These are phyloP conservation scores for Eidolon dupreanum DNA, from an alignment of 2,797 vertebrate species.

Conservation along the genomic window DNA sequence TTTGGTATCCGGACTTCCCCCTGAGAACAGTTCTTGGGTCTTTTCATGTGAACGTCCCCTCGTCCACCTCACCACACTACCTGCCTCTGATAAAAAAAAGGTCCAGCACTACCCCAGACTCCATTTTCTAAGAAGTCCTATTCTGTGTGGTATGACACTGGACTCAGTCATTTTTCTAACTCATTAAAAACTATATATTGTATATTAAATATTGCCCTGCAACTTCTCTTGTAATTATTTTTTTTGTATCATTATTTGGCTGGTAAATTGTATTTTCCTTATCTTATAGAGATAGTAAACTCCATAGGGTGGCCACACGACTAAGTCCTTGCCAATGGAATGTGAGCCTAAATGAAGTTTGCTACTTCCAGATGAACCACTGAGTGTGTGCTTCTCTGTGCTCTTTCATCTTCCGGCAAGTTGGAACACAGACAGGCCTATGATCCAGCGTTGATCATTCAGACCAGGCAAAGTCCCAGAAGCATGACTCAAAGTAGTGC, in stretches of 20 bases:
- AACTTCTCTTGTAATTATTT: neutral
- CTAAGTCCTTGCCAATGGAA: neutral
- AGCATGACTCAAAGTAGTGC: neutral
- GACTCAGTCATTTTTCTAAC: neutral
- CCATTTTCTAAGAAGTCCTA: neutral
- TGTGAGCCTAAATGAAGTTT: neutral
- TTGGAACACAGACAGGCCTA: neutral
- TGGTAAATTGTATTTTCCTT: neutral
- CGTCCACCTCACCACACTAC: neutral
- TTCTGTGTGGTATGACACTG: neutral
- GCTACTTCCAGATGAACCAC: neutral
- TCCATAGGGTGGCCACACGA: neutral
- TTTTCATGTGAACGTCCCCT: neutral
- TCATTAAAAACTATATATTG: neutral
- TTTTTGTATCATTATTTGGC: neutral
- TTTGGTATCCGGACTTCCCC: neutral
- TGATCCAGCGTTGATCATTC: neutral
- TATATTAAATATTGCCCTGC: neutral
- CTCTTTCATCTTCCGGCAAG: neutral
- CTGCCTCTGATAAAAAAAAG: neutral
- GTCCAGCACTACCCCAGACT: neutral
- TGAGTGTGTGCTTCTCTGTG: accelerated
- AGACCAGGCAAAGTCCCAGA: neutral
- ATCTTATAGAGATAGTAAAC: neutral
- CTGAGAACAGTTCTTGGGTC: neutral